Base-by-base conservation (phyloP, 2,888 invertebrate genomes). In the Drosophila pseudotakahashii region DNA sequence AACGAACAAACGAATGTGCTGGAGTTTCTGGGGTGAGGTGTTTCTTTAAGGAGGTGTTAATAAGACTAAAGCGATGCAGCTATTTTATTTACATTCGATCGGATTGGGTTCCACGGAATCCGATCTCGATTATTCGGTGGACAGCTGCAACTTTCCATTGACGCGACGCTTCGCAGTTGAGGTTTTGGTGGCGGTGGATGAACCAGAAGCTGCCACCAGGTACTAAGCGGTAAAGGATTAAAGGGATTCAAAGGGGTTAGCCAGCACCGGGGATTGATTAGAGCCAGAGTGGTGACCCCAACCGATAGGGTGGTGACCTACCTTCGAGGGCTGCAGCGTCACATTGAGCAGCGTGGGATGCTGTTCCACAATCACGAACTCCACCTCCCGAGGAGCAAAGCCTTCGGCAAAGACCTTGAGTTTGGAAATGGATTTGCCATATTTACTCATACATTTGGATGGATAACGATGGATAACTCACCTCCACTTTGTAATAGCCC, bases 331-430 rank as follows among this genome's bases (percentile, higher is more conserved):
- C 89, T 95, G 95, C 76, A 97, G 92, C 9, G 97, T 97, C 41
- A 97, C 94, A 92, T 97, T 97, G 48, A 97, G 92, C 57, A 96
- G 93, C 2, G 97, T 97, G 4, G 97, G 97, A 91, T 97, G 96
- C 83, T 95, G 95, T 77, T 97, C 97, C 51, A 96, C 95, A 9
- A 98, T 96, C 92, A 96, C 95, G 90, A 98, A 97, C 89, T 97
- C 97, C 30, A 97, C 93, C 91, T 97, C 97, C 81, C 95, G 94
- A 0, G 97, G 97, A 44, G 95, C 93, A 90, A 95, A 97, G 42
- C 97, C 97, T 87, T 97, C 97, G 34, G 96, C 97, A 86, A 95
- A 95, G 13, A 97, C 96, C 97, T 97, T 89, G 4, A 16, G 2
- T 10, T 7, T 26, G 14, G 7, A 7, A 7, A 30, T 7, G 26